Evolutionary conservation across 2,113 vertebrate species (phyloP), one percentile per base, ranked within the genome.

Genomic region (Notothenia rossii): DNA sequence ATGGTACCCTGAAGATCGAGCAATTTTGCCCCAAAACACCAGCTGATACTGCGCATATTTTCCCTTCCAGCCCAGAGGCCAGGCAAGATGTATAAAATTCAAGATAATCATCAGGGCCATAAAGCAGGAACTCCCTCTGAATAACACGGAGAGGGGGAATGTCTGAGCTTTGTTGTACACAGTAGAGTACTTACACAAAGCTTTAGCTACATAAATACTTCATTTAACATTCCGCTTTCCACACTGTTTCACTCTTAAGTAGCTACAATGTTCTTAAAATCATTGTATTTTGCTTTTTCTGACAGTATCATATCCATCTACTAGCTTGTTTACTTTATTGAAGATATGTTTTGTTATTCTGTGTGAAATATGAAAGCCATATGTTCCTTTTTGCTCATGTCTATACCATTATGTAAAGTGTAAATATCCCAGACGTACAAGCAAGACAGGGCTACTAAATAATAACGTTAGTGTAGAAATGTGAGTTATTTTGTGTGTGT

Each of bases 91-190:
- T 68, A 49, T 83, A 60, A 55, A 25, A n/a, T 71, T 75, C 9
- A 60, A 82, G 86, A 89, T 89, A 85, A 87, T 72, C 68, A 83
- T 80, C 79, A 65, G 64, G 45, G 81, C 74, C 86, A 78, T 89
- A 86, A 88, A 65, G 53, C 74, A 48, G 49, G 43, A 64, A 43
- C 58, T 78, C 58, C 50, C 46, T 70, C 61, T 74, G 40, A 63
- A 71, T 46, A 61, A 36, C 29, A 61, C 4, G 6, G 36, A 17
- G 51, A 58, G 53, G 67, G 25, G 18, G 43, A 1, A 18, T 40
- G 33, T 72, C 76, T 66, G 58, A 73, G 45, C 12, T 43, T 61
- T 66, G 43, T 77, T 58, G 7, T 25, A 13, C 73, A 69, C 69
- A 80, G n/a, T 12, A 13, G 2, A 70, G 20, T 29, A 18, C 72